Base-by-base conservation (phyloP, 2,113 vertebrate genomes). In the Solenodon paradoxus region DNA sequence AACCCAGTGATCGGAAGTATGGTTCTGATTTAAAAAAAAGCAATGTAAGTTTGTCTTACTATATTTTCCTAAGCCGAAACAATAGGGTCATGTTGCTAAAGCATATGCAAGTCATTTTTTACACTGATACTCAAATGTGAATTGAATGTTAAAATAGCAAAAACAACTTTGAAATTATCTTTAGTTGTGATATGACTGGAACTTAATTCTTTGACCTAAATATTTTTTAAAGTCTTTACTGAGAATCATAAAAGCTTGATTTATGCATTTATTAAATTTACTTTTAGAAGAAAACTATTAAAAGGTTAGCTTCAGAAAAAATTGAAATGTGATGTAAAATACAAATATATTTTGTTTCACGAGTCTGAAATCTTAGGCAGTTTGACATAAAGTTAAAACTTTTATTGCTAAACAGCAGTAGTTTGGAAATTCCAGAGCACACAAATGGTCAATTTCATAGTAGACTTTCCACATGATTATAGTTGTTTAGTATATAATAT, bases 151-250 rank as follows among this genome's bases (percentile, higher is more conserved):
- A 80, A 6, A 87, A 51, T 42, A 87, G 16, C 42, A 95, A 81
- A 88, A 59, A 78, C 38, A 92, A 59, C 24, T 89, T 82, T 72
- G 35, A 94, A 95, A 90, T 90, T 91, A 91, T 30, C n/a, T 77
- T 59, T 80, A 86, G 32, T 74, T 66, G 19, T 59, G 40, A 57
- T 63, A 87, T 26, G 38, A 72, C 53, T 93, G 42, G 2, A 51
- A 90, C 42, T 83, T 88, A 59, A 66, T 77, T 93, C 38, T 80
- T 88, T 66, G 2, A 88, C n/a, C 79, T 94, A 63, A 3, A 57
- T 1, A 13, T 55, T 81, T 89, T 86, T 69, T 55, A 88, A 51
- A 92, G 63, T 55, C 19, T 94, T 92, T 95, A 75, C 30, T 74
- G 11, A 28, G 30, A 61, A 82, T 82, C 42, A 86, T 71, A 51